These are phyloP conservation scores for Liposcelis brunnea DNA, from an alignment of 2,888 invertebrate genomes.

Conservation along the genomic window DNA sequence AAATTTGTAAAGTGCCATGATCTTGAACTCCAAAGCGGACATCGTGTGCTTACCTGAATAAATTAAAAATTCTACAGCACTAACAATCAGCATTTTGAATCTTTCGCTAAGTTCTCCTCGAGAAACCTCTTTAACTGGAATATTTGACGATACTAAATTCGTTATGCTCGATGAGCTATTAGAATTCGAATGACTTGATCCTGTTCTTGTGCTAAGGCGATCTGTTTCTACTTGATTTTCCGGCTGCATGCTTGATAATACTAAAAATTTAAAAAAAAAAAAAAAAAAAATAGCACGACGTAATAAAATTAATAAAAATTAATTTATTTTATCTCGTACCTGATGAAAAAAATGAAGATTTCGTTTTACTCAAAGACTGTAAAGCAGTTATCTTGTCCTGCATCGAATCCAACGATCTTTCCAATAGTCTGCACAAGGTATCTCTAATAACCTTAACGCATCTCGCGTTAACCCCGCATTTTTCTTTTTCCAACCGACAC, in stretches of 20 bases:
- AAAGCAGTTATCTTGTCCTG: slow-evolving; percentile 17
- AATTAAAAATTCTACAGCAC: slow-evolving; percentile 34
- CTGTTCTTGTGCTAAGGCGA: too few species aligned
- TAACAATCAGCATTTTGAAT: slow-evolving; percentile 30
- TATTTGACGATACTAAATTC: not conserved
- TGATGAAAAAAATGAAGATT: slow-evolving; percentile 10
- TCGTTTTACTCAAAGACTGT: slow-evolving; percentile 10
- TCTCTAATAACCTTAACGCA: slow-evolving; percentile 29
- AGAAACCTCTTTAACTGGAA: slow-evolving; percentile 18
- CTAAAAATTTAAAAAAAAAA: slow-evolving; percentile 12
- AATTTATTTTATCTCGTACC: not conserved
- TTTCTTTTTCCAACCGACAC: slow-evolving; percentile 25
- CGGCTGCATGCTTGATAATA: slow-evolving; percentile 6
- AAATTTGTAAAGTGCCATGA: too few species aligned
- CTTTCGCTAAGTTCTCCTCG: slow-evolving; percentile 34
- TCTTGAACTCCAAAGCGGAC: too few species aligned
- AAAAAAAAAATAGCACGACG: not conserved
- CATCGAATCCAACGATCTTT: slow-evolving; percentile 36
- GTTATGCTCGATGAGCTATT: not conserved
- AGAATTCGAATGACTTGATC: too few species aligned
- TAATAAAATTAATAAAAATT: too few species aligned
- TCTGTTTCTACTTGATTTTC: too few species aligned
- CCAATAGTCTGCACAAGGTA: slow-evolving; percentile 35
- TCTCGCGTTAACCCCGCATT: slow-evolving; percentile 22
- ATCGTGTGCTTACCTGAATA: slow-evolving; percentile 20